Percentiles rank a stretch among this genome's conserved stretches.
These are phyloP conservation scores for Standfussiana lucernea DNA, from an alignment of 2,888 invertebrate genomes.

Conservation along the genomic window DNA sequence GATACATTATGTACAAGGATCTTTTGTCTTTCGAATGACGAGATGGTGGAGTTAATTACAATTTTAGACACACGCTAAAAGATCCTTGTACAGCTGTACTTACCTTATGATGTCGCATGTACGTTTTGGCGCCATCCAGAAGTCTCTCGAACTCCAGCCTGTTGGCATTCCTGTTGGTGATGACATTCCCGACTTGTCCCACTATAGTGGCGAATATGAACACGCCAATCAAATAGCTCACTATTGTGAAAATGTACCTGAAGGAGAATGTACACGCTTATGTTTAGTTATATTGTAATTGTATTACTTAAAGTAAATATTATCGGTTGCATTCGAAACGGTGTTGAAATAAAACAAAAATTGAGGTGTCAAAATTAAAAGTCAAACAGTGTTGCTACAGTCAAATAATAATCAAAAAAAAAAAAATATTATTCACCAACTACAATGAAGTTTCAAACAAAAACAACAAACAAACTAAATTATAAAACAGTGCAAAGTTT, in stretches of 20 bases:
- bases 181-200: slow-evolving; percentile 99
- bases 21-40: background rate
- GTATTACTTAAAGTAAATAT: background rate
- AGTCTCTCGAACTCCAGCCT: slow-evolving; percentile 98
- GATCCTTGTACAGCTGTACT: slow-evolving; percentile 27
- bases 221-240: slow-evolving; percentile 98
- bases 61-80: background rate
- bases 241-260: slow-evolving; percentile 99
- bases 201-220: slow-evolving; percentile 99
- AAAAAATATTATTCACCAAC: slow-evolving; percentile 32
- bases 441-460: slow-evolving; percentile 58
- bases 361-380: slow-evolving; percentile 38
- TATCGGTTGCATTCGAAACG: slow-evolving; percentile 1
- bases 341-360: slow-evolving; percentile 11
- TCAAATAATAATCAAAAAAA: slow-evolving; percentile 31
- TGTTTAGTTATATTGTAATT: slow-evolving; percentile 4
- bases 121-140: slow-evolving; percentile 98
- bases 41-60: background rate
- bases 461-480: slow-evolving; percentile 68
- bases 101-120: slow-evolving; percentile 98
- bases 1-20: background rate
- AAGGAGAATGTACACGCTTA: slow-evolving; percentile 73
- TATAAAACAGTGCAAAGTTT: slow-evolving; percentile 89
- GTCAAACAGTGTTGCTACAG: slow-evolving; percentile 36
- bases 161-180: slow-evolving; percentile 99